Percentiles rank a stretch among this genome's conserved stretches.
Conservation (phyloP, 2,888 invertebrate genomes). For the Hirtodrosophila alboralis region DNA sequence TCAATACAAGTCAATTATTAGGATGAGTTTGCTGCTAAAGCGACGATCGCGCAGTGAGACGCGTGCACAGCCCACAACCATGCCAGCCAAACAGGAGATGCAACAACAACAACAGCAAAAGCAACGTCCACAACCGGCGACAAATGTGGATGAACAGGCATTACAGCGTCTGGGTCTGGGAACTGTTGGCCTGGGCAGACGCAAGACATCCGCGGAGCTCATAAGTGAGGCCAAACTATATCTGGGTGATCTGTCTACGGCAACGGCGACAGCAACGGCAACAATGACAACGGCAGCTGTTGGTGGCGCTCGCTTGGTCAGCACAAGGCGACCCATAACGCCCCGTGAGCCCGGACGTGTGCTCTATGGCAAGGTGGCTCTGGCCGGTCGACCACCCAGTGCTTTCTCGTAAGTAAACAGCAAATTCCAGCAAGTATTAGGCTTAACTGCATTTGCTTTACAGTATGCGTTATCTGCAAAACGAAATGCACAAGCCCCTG, state of each 20-base stretch:
- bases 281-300: conserved; percentile 42
- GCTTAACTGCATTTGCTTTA: neutral
- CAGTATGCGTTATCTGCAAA: conserved; percentile 88
- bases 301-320: conserved; percentile 85
- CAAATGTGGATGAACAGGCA: conserved; percentile 26
- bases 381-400: conserved; percentile 88
- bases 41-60: conserved; percentile 78
- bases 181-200: conserved; percentile 60
- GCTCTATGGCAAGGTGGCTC: conserved; percentile 87
- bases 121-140: conserved; percentile 14
- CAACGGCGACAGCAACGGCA: conserved; percentile 2
- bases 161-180: conserved; percentile 25
- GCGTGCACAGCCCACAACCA: conserved; percentile 35
- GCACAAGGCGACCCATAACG: conserved; percentile 93
- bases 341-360: conserved; percentile 92
- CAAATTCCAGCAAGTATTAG: no score
- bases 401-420: conserved; percentile 88
- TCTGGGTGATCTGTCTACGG: conserved; percentile 75
- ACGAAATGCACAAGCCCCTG: conserved; percentile 81
- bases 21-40: conserved; percentile 73
- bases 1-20: conserved; percentile 3
- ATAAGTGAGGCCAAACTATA: conserved; percentile 91
- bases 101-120: conserved; percentile 8
- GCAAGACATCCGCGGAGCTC: conserved; percentile 92
- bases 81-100: conserved; percentile 15